Conservation (phyloP, 2,888 invertebrate genomes). For the Ochropleura leucogaster region DNA sequence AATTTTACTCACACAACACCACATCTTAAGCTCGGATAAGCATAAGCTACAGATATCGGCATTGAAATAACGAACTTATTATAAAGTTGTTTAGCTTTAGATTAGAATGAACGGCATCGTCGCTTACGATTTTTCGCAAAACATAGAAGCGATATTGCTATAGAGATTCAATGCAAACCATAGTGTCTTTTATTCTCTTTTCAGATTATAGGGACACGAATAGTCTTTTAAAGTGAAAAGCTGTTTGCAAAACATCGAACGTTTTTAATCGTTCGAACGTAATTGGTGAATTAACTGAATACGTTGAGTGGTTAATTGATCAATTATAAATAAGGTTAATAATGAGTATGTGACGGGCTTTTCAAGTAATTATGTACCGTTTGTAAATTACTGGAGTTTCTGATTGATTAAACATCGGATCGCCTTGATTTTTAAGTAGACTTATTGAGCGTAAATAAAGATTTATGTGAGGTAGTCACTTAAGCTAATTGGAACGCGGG, state of each 20-base stretch:
- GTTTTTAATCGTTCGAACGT: slow-evolving; percentile 49
- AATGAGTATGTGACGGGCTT: slow-evolving; percentile 18
- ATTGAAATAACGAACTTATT: slow-evolving; percentile 35
- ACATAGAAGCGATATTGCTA: slow-evolving; percentile 73
- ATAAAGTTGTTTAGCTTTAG: rapidly evolving
- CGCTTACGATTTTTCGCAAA: slow-evolving; percentile 27
- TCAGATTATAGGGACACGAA: slow-evolving; percentile 70
- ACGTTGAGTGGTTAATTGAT: slow-evolving; percentile 44
- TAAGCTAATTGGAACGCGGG: slow-evolving; percentile 10
- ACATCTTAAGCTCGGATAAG: slow-evolving; percentile 19
- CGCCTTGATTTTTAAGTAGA: slow-evolving; percentile 13
- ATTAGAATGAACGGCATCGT: background rate
- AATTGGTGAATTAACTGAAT: slow-evolving; percentile 47
- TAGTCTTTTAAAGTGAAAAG: slow-evolving; percentile 65
- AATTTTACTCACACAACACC: slow-evolving; percentile 78
- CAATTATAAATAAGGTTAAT: slow-evolving; percentile 38
- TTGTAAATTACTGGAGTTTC: background rate
- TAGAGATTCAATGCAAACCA: slow-evolving; percentile 76
- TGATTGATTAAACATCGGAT: slow-evolving; percentile 40
- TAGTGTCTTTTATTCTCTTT: slow-evolving; percentile 75
- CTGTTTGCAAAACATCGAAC: slow-evolving; percentile 55
- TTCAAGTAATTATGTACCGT: slow-evolving; percentile 48
- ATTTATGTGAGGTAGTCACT: background rate
- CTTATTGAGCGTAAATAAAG: slow-evolving; percentile 12
- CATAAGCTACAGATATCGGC: slow-evolving; percentile 7